phyloP scores from a whole-genome alignment of 2,888 invertebrate species.

The Folsomia manolachei region DNA sequence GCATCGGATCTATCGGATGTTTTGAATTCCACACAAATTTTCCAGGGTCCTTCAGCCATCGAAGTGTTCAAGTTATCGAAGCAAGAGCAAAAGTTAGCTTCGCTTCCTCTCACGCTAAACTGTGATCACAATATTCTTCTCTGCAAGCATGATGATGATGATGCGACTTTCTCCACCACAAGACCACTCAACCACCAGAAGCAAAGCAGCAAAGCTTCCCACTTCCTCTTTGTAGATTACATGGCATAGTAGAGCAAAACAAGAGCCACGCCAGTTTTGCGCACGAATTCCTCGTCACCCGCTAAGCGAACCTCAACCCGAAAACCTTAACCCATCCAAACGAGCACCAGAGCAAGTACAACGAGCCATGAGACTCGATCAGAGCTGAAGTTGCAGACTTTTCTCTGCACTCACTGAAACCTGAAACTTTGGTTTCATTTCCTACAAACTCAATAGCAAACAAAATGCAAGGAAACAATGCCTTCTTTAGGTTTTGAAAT shows the following conservation, averaged over 20 bases:
- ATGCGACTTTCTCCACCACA: slow-evolving; percentile 5
- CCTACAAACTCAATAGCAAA: neutral
- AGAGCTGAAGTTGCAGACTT: neutral
- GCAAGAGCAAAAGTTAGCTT: neutral
- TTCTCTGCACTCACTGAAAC: neutral
- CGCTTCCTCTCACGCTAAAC: neutral
- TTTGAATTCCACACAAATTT: slow-evolving; percentile 1
- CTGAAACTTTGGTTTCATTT: neutral
- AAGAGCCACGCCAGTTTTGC: neutral
- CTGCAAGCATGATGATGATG: slow-evolving; percentile 1
- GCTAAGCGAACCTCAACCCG: neutral
- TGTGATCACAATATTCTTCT: neutral
- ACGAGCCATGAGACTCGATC: neutral
- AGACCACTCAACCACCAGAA: neutral
- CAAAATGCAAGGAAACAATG: too few species aligned
- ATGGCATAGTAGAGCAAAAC: neutral
- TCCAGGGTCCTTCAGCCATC: neutral
- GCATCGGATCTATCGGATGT: neutral
- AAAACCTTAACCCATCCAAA: too few species aligned
- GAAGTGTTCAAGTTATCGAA: neutral
- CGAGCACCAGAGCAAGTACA: neutral
- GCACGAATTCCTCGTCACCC: slow-evolving; percentile 1
- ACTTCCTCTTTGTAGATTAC: neutral
- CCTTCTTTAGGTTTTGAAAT: too few species aligned
- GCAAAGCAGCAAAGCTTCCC: neutral